A percentile compares a stretch with the other conserved stretches of the same genome.
Conservation (phyloP, 2,113 vertebrate species). For the Nymphicus hollandicus region DNA sequence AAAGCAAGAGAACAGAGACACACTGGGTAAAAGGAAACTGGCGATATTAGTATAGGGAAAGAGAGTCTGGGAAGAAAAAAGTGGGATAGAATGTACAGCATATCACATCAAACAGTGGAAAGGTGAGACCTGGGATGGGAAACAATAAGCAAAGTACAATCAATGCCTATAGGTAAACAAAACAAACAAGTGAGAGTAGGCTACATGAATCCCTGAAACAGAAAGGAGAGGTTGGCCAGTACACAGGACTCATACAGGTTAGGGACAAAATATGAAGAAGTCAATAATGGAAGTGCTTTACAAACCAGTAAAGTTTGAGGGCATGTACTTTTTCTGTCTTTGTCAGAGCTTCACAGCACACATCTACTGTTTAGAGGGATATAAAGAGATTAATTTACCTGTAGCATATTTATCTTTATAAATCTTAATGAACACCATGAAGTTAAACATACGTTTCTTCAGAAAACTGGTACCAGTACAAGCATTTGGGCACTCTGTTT, state of each 20-base stretch:
- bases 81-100: fast-evolving
- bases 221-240: fast-evolving
- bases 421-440: background rate
- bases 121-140: background rate
- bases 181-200: background rate
- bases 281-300: background rate
- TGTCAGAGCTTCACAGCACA: background rate
- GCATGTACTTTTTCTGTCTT: background rate
- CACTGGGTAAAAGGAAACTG: background rate
- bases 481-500: background rate
- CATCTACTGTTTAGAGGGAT: background rate
- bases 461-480: background rate
- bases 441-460: background rate
- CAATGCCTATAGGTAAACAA: background rate
- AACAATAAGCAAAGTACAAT: background rate
- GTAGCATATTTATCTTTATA: background rate
- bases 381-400: background rate
- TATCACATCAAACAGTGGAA: background rate
- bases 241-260: fast-evolving
- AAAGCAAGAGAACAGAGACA: background rate
- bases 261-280: background rate
- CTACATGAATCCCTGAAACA: background rate
- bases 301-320: background rate
- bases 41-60: background rate
- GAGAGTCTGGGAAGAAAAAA: background rate